Evolutionary conservation across 1,140 invertebrate species (phyloP).

Genomic region (Tetragonula clypearis): DNA sequence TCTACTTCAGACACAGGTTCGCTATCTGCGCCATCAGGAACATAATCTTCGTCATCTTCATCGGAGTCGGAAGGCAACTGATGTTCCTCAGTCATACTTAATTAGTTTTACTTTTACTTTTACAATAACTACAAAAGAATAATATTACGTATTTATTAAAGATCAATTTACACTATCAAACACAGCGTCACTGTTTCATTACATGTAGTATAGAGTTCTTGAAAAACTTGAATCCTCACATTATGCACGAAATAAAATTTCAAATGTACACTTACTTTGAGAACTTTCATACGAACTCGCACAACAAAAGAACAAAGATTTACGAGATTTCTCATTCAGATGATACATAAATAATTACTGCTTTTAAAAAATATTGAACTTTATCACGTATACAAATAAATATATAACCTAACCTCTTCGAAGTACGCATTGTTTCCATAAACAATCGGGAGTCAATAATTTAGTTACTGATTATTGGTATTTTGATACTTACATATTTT

Average conservation of each 20-base stretch:
- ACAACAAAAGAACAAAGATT: background rate
- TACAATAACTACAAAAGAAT: conserved; percentile 13
- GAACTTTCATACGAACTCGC: background rate
- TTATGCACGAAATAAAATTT: background rate
- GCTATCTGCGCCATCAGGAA: conserved; percentile 72
- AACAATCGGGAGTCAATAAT: background rate
- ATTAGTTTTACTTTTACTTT: background rate
- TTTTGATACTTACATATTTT: conserved; percentile 45
- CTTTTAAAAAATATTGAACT: background rate
- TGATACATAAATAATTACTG: conserved; percentile 5
- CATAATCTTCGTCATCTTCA: conserved; percentile 78
- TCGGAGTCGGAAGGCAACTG: conserved; percentile 75
- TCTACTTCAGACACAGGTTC: conserved; percentile 75
- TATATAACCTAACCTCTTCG: conserved; percentile 41
- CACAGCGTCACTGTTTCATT: background rate
- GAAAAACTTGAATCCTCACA: background rate
- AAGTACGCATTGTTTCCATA: background rate
- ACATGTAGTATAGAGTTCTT: background rate
- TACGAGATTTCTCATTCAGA: background rate
- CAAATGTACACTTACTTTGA: background rate
- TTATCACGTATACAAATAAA: conserved; percentile 22
- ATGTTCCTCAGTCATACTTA: conserved; percentile 61
- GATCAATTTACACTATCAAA: background rate
- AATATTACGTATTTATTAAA: background rate
- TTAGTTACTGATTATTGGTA: background rate